A percentile compares a stretch with the other conserved stretches of the same genome.
These are phyloP conservation scores for Mizuhopecten yessoensis DNA, from an alignment of 1,140 invertebrate species.

Conservation along the genomic window DNA sequence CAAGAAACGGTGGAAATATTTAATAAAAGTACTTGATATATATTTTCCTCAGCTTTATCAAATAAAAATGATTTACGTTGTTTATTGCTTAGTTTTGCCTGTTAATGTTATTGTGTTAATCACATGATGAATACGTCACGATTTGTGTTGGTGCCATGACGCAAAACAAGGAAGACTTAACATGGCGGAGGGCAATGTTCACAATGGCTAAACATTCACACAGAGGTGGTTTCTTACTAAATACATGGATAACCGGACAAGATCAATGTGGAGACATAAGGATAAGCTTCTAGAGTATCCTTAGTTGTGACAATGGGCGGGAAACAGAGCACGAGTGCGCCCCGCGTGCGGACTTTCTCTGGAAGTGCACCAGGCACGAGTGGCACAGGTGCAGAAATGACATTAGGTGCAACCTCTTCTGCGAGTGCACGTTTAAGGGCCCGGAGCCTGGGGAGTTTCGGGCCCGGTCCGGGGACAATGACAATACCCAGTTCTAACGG, in stretches of 20 bases:
- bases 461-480: constrained; percentile 68
- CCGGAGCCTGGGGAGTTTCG: constrained; percentile 78
- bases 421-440: constrained; percentile 74
- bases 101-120: constrained; percentile 55
- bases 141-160: constrained; percentile 81
- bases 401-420: constrained; percentile 66
- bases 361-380: constrained; percentile 76
- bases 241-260: neutral
- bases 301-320: constrained; percentile 70
- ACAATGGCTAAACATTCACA: neutral
- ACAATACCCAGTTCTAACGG: constrained; percentile 75
- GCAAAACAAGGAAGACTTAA: constrained; percentile 80
- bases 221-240: neutral
- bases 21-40: too few species aligned
- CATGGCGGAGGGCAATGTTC: constrained; percentile 76
- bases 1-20: too few species aligned
- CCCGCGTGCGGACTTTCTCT: constrained; percentile 79
- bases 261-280: neutral
- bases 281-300: neutral
- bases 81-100: constrained; percentile 58
- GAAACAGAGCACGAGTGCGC: constrained; percentile 77
- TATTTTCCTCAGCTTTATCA: too few species aligned
- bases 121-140: constrained; percentile 73
- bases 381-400: constrained; percentile 69
- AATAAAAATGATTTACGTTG: neutral